phyloP scores from a whole-genome alignment of 2,113 vertebrate genomes.

The Xiphorhynchus elegans region DNA sequence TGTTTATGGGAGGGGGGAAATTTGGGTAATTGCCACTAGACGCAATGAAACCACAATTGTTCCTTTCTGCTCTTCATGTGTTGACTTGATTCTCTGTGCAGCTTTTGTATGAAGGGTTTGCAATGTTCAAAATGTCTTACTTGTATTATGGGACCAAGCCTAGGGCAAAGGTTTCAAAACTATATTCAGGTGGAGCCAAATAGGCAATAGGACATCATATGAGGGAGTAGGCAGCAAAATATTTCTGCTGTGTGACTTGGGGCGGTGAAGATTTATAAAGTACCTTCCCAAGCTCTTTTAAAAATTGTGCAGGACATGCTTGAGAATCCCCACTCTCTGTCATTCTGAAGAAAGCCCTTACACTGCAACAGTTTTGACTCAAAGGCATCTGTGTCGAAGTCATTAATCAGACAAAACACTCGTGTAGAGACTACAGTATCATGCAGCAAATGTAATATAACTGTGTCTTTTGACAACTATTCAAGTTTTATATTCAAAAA shows the following conservation, averaged over 20 bases:
- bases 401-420: background rate
- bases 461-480: background rate
- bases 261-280: background rate
- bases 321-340: background rate
- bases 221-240: background rate
- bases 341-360: background rate
- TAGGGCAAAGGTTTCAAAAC: background rate
- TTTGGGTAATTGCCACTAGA: background rate
- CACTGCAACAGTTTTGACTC: background rate
- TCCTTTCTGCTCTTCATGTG: background rate
- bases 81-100: accelerated
- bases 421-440: background rate
- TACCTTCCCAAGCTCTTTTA: background rate
- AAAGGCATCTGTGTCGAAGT: background rate
- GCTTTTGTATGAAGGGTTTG: background rate
- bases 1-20: accelerated
- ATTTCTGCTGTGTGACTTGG: background rate
- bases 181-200: background rate
- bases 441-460: background rate
- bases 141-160: background rate
- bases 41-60: background rate
- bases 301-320: background rate
- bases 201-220: accelerated
- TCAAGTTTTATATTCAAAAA: conserved; percentile 22
- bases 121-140: background rate